Percentiles rank a stretch among this genome's conserved stretches.
phyloP scores from a whole-genome alignment of 2,113 vertebrate species.

The Anser brachyrhynchus region DNA sequence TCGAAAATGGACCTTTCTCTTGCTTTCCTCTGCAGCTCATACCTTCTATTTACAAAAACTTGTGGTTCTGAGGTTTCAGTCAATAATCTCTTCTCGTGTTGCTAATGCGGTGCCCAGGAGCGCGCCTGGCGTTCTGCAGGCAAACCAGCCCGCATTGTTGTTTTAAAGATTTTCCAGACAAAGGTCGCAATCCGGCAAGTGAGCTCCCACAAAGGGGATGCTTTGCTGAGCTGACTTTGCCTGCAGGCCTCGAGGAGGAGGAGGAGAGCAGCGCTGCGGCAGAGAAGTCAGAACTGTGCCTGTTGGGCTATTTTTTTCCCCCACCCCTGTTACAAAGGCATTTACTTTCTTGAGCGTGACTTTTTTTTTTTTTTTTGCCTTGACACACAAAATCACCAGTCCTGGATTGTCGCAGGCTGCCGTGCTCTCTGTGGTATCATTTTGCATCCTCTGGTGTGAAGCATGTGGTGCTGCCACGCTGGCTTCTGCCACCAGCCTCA shows the following conservation, averaged over 20 bases:
- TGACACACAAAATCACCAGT: fast-evolving
- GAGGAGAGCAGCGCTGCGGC: background rate
- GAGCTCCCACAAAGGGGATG: background rate
- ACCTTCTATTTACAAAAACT: background rate
- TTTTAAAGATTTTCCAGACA: background rate
- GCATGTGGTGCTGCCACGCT: background rate
- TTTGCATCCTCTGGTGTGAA: background rate
- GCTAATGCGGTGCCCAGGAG: background rate
- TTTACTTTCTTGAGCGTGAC: background rate
- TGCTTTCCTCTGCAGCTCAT: background rate
- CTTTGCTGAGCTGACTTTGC: background rate
- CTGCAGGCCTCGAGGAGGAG: background rate
- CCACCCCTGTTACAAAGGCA: fast-evolving
- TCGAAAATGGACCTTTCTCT: background rate
- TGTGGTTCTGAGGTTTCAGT: background rate
- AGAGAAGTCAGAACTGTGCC: background rate
- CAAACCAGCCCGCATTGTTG: background rate
- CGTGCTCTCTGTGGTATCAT: background rate
- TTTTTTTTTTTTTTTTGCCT: background rate
- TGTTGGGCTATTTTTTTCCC: background rate
- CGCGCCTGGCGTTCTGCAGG: fast-evolving
- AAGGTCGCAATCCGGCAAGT: background rate
- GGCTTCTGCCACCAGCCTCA: background rate
- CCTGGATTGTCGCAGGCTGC: background rate
- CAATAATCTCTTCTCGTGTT: background rate